Evolutionary conservation across 2,113 vertebrate genomes (phyloP).

Genomic region (Lagopus muta): DNA sequence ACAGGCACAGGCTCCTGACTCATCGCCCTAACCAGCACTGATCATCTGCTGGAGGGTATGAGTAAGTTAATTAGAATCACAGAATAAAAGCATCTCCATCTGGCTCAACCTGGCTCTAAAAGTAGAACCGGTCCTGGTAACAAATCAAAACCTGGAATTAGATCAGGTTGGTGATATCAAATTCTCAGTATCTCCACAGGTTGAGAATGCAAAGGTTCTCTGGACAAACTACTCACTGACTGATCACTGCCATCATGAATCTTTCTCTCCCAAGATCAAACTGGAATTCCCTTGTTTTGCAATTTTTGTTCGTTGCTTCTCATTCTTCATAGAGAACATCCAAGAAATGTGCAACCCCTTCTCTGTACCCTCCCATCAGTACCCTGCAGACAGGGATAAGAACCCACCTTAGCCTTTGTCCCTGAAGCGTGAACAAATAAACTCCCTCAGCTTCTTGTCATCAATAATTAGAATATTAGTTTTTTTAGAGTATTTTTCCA

Average conservation of each 20-base stretch:
- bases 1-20: not conserved
- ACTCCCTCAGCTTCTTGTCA: not conserved
- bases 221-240: not conserved
- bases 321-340: not conserved
- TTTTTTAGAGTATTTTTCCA: not conserved
- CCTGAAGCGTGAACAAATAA: not conserved
- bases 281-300: not conserved
- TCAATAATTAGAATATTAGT: not conserved
- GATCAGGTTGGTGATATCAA: not conserved
- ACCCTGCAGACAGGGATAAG: not conserved
- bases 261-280: not conserved
- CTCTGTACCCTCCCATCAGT: not conserved
- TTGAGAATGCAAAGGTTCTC: not conserved
- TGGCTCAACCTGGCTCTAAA: not conserved
- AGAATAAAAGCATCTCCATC: not conserved
- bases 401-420: not conserved
- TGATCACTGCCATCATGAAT: not conserved
- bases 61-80: not conserved
- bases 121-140: not conserved
- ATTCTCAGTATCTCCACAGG: not conserved
- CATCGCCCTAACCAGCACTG: not conserved
- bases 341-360: rapidly evolving
- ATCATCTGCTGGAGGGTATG: not conserved
- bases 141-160: not conserved
- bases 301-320: not conserved